Base-by-base conservation (phyloP, 2,113 vertebrate species). In the Rhinogobius similis region DNA sequence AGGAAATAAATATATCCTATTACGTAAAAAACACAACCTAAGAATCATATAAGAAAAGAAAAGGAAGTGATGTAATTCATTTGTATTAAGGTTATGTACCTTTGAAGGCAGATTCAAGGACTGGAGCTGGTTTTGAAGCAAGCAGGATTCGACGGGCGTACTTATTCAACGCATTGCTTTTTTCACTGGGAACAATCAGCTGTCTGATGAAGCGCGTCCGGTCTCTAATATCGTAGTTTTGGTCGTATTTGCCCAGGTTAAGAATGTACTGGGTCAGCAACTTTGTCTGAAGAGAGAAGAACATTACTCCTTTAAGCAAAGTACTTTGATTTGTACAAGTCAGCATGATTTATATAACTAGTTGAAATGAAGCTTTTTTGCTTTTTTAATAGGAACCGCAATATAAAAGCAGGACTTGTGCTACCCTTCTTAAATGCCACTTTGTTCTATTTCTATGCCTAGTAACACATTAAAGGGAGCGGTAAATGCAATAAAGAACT, bases 211-310 rank as follows among this genome's bases (percentile, higher is more conserved):
- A 99, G 89, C 98, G 95, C 32, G 98, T 98, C 82, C 97, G 96
- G 93, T 99, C 98, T 91, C 98, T 92, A 92, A 99, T 99, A 90
- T 99, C 98, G 63, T 99, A 99, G 95, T 94, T 99, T 92, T 96
- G 97, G 95, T 99, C 98, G 80, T 99, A 99, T 87, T 97, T 98
- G 88, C 95, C 94, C 74, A 99, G 94, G 91, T 98, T 99, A 89
- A 99, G 94, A 92, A 99, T 95, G 71, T 99, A 98, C 94, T 99
- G 98, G 86, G 96, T 98, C 93, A 98, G 93, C 92, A 99, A 94
- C 93, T 99, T 99, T 82, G 98, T 98, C 98, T 99, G 92, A 29
- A 13, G 39, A 20, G 5, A 20, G 8, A 39, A 10, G 12, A 21
- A 24, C 11, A 6, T 29, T 62, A 12, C 11, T 10, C 10, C 13